phyloP scores from a whole-genome alignment of 2,797 vertebrate genomes.

The Leptoclinus maculatus region DNA sequence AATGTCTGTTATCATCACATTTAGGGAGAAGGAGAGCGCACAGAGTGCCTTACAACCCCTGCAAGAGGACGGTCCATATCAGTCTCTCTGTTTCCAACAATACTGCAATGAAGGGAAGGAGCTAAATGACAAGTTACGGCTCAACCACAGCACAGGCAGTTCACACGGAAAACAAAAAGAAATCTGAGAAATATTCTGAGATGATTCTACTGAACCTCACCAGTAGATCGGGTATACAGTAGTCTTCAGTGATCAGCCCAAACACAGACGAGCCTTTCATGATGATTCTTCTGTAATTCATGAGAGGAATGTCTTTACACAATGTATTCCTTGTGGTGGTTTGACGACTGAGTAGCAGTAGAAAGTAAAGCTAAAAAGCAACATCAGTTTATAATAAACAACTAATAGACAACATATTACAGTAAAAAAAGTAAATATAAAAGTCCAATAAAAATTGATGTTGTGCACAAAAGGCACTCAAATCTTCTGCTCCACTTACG shows the following conservation, averaged over 20 bases:
- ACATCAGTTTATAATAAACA: conserved; percentile 66
- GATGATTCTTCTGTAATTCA: conserved; percentile 39
- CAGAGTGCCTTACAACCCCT: conserved; percentile 66
- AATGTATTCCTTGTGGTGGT: conserved; percentile 23
- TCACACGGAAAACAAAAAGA: conserved; percentile 52
- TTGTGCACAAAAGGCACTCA: conserved; percentile 93
- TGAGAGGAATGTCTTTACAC: conserved; percentile 37
- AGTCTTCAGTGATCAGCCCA: conserved; percentile 51
- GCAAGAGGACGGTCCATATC: conserved; percentile 61
- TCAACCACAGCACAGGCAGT: conserved; percentile 81
- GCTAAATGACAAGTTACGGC: conserved; percentile 64
- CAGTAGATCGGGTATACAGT: conserved; percentile 70
- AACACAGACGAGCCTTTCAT: conserved; percentile 41
- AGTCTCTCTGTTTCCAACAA: conserved; percentile 63
- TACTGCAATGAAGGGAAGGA: conserved; percentile 60
- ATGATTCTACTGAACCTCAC: conserved; percentile 59
- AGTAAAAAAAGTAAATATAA: conserved; percentile 74
- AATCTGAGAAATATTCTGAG: conserved; percentile 52
- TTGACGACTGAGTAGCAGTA: conserved; percentile 43
- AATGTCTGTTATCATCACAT: conserved; percentile 62
- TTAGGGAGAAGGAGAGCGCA: conserved; percentile 75
- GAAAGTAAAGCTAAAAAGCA: conserved; percentile 59
- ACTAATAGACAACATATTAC: conserved; percentile 67
- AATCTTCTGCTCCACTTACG: conserved; percentile 70
- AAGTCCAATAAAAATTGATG: conserved; percentile 77